phyloP scores from a whole-genome alignment of 1,140 invertebrate species.

The Musca vetustissima region DNA sequence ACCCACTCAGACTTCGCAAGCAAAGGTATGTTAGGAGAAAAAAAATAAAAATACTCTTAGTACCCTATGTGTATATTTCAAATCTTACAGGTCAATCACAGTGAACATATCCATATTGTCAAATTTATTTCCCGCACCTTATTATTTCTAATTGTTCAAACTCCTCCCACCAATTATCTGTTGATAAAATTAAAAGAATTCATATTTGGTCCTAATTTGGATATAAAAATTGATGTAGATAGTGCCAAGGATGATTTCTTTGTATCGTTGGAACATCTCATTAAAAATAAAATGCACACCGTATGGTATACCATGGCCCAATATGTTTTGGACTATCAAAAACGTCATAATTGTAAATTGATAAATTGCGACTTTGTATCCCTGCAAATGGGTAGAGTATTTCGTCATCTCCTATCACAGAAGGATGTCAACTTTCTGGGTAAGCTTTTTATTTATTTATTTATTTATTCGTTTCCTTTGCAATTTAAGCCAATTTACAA shows the following conservation, averaged over 20 bases:
- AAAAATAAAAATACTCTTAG: neutral
- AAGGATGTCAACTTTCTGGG: slow-evolving; percentile 46
- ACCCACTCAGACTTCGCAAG: slow-evolving; percentile 32
- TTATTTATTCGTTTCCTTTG: too few species aligned
- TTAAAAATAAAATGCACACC: slow-evolving; percentile 47
- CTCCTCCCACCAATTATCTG: slow-evolving; percentile 36
- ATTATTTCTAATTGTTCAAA: slow-evolving; percentile 39
- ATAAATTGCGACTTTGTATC: slow-evolving; percentile 46
- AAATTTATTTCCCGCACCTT: slow-evolving; percentile 46
- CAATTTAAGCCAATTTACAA: too few species aligned
- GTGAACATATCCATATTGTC: slow-evolving; percentile 36
- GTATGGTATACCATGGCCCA: slow-evolving; percentile 50
- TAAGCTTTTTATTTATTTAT: slow-evolving; percentile 22
- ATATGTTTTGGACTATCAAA: slow-evolving; percentile 45
- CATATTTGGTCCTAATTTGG: slow-evolving; percentile 22
- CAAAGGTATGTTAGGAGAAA: slow-evolving; percentile 34
- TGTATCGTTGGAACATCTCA: slow-evolving; percentile 42
- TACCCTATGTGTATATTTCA: slow-evolving; percentile 2
- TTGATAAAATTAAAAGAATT: slow-evolving; percentile 34
- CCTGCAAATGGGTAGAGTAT: slow-evolving; percentile 41
- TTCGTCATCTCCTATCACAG: slow-evolving; percentile 41
- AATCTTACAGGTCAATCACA: slow-evolving; percentile 29
- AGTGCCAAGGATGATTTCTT: slow-evolving; percentile 45
- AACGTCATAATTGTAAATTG: slow-evolving; percentile 36
- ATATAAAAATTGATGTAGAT: slow-evolving; percentile 37